phyloP scores from a whole-genome alignment of 2,113 vertebrate species.

The Channa argus region DNA sequence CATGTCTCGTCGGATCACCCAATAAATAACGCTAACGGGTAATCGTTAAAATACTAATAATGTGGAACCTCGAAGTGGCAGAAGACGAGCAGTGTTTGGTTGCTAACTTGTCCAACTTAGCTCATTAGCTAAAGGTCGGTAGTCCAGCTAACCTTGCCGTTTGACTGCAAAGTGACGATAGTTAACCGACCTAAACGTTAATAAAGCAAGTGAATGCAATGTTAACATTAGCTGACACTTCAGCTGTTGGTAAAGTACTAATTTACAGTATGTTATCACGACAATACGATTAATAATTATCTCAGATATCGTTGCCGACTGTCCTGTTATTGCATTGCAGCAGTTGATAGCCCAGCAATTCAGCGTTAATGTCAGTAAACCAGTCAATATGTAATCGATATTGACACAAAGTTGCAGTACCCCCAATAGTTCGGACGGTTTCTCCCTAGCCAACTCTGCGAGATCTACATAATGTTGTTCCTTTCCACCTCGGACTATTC shows the following conservation, averaged over 20 bases:
- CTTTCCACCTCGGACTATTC: neutral
- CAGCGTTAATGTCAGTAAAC: neutral
- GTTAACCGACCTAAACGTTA: neutral
- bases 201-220: neutral
- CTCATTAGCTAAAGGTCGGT: conserved; percentile 77
- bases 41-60: too few relatives aligned
- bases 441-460: neutral
- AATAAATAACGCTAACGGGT: too few relatives aligned
- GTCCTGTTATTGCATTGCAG: conserved; percentile 10
- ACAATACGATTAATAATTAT: neutral
- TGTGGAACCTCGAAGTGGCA: neutral
- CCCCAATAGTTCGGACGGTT: neutral
- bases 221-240: neutral
- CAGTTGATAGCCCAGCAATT: conserved; percentile 16
- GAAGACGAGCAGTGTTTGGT: neutral
- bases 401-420: neutral
- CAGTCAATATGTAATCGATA: too few relatives aligned
- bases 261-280: neutral
- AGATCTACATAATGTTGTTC: neutral
- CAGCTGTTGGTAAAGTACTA: neutral
- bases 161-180: conserved; percentile 32
- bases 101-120: conserved; percentile 66
- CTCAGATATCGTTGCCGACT: neutral
- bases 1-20: neutral
- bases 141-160: conserved; percentile 67